Conservation (phyloP, 2,888 invertebrate genomes). For the Bugula neritina region DNA sequence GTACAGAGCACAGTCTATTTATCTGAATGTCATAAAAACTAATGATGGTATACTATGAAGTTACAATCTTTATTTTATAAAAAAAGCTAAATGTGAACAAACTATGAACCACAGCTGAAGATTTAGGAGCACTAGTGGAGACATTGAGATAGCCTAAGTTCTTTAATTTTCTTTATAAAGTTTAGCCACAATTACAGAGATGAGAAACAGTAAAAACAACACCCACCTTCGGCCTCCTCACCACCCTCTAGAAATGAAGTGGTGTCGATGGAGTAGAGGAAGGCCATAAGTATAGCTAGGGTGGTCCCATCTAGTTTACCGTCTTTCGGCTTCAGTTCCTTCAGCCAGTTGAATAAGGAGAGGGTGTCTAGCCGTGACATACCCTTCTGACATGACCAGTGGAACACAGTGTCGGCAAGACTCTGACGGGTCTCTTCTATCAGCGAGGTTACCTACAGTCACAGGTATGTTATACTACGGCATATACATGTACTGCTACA, state of each 20-base stretch:
- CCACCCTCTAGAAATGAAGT: conserved; percentile 62
- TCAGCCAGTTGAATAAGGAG: conserved; percentile 42
- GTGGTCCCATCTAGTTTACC: conserved; percentile 74
- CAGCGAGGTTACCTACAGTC: conserved; percentile 59
- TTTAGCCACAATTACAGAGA: no score
- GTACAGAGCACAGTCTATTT: no score
- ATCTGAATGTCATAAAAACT: no score
- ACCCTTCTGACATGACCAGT: conserved; percentile 70
- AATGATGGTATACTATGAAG: no score
- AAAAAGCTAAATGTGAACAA: no score
- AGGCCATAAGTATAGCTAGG: conserved; percentile 72
- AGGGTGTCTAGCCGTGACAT: conserved; percentile 69
- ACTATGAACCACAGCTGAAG: no score
- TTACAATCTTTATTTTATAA: no score
- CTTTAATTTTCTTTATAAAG: no score
- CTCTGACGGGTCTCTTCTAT: conserved; percentile 69
- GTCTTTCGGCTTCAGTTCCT: conserved; percentile 28
- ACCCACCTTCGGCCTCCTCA: conserved; percentile 51
- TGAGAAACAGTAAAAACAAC: no score
- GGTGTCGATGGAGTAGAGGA: conserved; percentile 76
- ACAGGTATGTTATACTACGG: neutral
- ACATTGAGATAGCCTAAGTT: no score
- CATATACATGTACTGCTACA: no score
- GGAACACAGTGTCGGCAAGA: conserved; percentile 69
- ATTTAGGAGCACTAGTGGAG: no score